Conservation (phyloP, 2,113 vertebrate genomes). For the Corythornis cristatus region DNA sequence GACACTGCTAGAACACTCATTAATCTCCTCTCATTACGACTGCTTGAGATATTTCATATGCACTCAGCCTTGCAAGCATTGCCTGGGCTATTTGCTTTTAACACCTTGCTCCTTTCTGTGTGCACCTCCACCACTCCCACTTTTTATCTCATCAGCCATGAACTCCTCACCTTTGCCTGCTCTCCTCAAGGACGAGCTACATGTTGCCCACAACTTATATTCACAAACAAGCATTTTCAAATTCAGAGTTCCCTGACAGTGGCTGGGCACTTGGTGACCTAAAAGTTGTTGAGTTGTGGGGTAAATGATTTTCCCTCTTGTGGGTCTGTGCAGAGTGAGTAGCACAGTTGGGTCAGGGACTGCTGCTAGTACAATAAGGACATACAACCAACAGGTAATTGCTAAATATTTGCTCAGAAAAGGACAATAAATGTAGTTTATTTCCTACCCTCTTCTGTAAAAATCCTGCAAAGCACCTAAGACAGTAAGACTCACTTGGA, state of each 20-base stretch:
- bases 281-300: neutral
- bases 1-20: neutral
- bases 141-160: conserved; percentile 33
- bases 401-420: neutral
- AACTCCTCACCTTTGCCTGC: conserved; percentile 36
- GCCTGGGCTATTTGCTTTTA: conserved; percentile 13
- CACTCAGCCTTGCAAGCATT: neutral
- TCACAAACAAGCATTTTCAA: neutral
- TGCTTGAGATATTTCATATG: neutral
- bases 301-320: neutral
- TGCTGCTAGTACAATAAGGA: neutral
- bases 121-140: neutral
- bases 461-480: neutral
- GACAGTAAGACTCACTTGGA: neutral
- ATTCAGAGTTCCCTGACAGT: neutral
- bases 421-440: neutral
- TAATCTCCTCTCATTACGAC: conserved; percentile 39
- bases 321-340: rapidly evolving
- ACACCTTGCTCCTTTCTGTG: conserved; percentile 17
- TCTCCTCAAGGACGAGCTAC: neutral
- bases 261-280: neutral
- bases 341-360: neutral
- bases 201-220: neutral
- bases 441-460: neutral
- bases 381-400: neutral